Evolutionary conservation across 2,797 vertebrate species (phyloP).

Genomic region (Hypotaenidia okinawae): DNA sequence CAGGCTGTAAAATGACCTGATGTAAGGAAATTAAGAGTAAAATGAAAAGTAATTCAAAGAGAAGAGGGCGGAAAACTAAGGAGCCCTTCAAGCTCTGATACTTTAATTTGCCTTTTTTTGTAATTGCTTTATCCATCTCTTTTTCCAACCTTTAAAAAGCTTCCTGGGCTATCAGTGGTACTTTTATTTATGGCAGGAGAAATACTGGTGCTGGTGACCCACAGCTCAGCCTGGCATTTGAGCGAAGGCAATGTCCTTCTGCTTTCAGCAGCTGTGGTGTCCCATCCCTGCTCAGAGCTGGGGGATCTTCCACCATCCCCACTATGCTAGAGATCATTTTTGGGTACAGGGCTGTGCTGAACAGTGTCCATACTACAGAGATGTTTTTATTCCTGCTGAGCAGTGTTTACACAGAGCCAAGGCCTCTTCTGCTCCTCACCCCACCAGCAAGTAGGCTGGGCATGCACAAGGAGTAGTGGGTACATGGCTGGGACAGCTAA

Average conservation of each 20-base stretch:
- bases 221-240: not conserved
- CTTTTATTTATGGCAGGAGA: not conserved
- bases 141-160: not conserved
- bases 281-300: not conserved
- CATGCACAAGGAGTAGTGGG: too few relatives aligned
- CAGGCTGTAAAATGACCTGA: not conserved
- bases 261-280: fast-evolving
- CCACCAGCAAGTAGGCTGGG: too few relatives aligned
- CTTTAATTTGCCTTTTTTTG: not conserved
- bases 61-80: not conserved
- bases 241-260: not conserved
- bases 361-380: too few relatives aligned
- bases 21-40: not conserved
- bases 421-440: too few relatives aligned
- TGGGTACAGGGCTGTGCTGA: too few relatives aligned
- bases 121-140: not conserved
- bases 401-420: too few relatives aligned
- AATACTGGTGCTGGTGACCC: not conserved
- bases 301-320: not conserved
- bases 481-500: too few relatives aligned
- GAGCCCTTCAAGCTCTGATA: not conserved
- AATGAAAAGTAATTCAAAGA: not conserved
- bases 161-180: not conserved
- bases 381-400: too few relatives aligned
- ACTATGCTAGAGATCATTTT: too few relatives aligned